A percentile compares a stretch with the other conserved stretches of the same genome.
These are phyloP conservation scores for Pemphigus obesinymphae DNA, from an alignment of 1,140 invertebrate species.

Conservation along the genomic window DNA sequence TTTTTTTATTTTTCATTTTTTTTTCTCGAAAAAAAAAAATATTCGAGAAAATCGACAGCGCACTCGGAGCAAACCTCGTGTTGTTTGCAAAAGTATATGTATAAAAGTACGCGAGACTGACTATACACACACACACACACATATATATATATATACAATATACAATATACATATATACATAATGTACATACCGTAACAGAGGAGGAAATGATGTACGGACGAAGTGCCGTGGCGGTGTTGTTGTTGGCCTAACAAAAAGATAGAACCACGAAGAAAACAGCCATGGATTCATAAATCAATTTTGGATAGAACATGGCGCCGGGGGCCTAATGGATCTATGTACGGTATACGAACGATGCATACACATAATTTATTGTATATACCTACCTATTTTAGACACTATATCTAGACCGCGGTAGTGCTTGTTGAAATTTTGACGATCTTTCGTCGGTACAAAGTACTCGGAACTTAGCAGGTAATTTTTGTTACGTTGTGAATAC, in stretches of 20 bases:
- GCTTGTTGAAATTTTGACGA: too few relatives aligned
- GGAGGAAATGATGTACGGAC: not conserved
- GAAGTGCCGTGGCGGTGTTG: not conserved
- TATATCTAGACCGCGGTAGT: too few relatives aligned
- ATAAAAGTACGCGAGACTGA: too few relatives aligned
- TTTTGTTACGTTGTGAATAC: too few relatives aligned
- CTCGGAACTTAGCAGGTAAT: too few relatives aligned
- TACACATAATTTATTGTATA: too few relatives aligned
- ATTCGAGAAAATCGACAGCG: not conserved
- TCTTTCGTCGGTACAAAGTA: too few relatives aligned
- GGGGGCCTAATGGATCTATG: not conserved
- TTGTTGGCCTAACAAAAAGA: not conserved
- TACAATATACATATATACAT: too few relatives aligned
- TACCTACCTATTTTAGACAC: too few relatives aligned
- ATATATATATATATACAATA: too few relatives aligned
- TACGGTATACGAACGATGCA: not conserved
- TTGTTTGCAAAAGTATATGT: not conserved
- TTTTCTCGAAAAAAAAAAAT: not conserved
- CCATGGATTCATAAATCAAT: conserved; percentile 2
- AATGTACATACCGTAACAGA: too few relatives aligned
- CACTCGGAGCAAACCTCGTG: not conserved
- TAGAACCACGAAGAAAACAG: not conserved
- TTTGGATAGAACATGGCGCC: not conserved
- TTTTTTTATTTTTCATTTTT: not conserved
- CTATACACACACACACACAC: too few relatives aligned